These are phyloP conservation scores for Etheostoma perlongum DNA, from an alignment of 2,797 vertebrate genomes.

Conservation along the genomic window DNA sequence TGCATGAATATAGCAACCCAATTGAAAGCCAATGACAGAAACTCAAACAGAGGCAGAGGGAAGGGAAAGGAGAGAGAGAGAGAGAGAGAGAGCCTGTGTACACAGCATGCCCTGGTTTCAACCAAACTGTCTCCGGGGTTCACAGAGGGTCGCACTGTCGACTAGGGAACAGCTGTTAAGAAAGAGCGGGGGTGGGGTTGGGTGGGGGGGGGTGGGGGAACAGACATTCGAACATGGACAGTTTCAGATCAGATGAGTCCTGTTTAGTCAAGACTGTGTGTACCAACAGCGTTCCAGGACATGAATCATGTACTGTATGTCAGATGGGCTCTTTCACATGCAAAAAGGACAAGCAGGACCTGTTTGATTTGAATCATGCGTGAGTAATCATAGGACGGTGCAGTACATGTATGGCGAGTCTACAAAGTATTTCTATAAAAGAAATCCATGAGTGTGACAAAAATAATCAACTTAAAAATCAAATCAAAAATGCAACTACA, in stretches of 20 bases:
- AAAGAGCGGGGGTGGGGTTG: too few species aligned
- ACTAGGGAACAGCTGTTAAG: conserved; percentile 65
- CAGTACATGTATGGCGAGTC: conserved; percentile 23
- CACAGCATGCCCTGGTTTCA: conserved; percentile 68
- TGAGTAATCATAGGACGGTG: conserved; percentile 46
- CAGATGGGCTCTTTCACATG: conserved; percentile 57
- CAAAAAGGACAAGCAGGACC: conserved; percentile 33
- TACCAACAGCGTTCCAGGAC: conserved; percentile 19
- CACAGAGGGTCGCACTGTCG: conserved; percentile 56
- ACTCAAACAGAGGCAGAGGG: conserved; percentile 44
- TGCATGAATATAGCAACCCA: conserved; percentile 24
- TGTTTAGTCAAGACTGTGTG: background rate
- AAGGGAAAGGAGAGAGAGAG: background rate
- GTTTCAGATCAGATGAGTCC: conserved; percentile 45
- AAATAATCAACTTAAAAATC: conserved; percentile 53
- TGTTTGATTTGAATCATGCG: conserved; percentile 53
- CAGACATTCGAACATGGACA: conserved; percentile 40
- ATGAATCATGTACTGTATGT: conserved; percentile 56
- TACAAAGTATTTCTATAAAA: background rate
- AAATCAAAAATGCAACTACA: conserved; percentile 37
- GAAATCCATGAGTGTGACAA: conserved; percentile 34
- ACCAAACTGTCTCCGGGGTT: conserved; percentile 66
- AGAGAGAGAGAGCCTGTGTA: conserved; percentile 51
- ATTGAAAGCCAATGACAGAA: conserved; percentile 50
- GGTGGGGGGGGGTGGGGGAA: background rate